These are phyloP conservation scores for Andrena minutula DNA, from an alignment of 2,888 invertebrate genomes.

Conservation along the genomic window DNA sequence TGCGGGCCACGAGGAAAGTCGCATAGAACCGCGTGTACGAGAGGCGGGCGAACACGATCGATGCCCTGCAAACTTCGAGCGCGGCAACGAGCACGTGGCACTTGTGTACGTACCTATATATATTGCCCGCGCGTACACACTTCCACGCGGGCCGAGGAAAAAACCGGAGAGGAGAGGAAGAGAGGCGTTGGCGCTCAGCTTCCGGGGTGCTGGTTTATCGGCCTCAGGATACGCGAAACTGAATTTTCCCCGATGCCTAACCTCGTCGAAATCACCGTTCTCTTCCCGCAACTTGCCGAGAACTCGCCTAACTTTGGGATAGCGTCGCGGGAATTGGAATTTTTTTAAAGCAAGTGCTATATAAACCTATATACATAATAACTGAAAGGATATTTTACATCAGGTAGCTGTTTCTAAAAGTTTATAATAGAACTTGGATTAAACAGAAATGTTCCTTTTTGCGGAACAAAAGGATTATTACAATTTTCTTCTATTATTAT, in stretches of 20 bases:
- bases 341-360: no score
- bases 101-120: conserved; percentile 65
- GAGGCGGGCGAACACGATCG: conserved; percentile 75
- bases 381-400: no score
- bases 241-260: conserved; percentile 26
- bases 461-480: no score
- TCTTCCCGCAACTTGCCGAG: no score
- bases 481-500: no score
- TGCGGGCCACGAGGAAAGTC: conserved; percentile 66
- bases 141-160: conserved; percentile 51
- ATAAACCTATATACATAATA: no score
- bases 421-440: no score
- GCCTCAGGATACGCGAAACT: conserved; percentile 45
- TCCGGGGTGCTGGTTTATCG: conserved; percentile 56
- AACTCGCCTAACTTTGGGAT: no score
- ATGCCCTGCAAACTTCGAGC: conserved; percentile 79
- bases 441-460: no score
- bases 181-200: conserved; percentile 38
- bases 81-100: conserved; percentile 76
- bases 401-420: no score
- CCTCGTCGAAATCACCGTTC: no score
- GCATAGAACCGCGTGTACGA: conserved; percentile 70
- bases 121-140: conserved; percentile 61
- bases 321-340: no score
- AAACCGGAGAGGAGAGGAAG: conserved; percentile 46